Conservation (phyloP, 1,140 invertebrate species). For the Lerema accius region DNA sequence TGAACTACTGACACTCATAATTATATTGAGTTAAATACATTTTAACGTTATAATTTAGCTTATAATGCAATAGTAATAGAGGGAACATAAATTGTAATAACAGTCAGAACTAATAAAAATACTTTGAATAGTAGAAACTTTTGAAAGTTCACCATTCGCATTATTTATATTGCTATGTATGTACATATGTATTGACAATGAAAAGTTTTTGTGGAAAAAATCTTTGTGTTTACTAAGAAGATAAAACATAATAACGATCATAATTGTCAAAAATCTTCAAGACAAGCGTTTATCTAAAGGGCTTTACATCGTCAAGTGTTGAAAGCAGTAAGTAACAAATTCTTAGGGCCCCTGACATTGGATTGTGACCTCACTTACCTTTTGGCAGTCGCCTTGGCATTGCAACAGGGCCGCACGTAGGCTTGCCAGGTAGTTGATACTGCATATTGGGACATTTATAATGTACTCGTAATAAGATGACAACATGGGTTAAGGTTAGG, state of each 20-base stretch:
- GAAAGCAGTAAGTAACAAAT: conserved; percentile 46
- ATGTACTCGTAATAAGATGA: too few relatives aligned
- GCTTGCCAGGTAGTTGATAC: conserved; percentile 15
- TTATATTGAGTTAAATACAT: not conserved
- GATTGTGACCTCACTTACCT: conserved; percentile 64
- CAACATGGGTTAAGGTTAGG: too few relatives aligned
- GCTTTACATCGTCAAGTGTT: conserved; percentile 3
- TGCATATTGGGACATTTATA: conserved; percentile 18
- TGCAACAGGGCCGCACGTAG: conserved; percentile 52
- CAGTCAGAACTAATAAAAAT: too few relatives aligned
- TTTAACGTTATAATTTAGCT: too few relatives aligned
- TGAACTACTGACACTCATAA: not conserved
- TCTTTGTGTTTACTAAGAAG: not conserved
- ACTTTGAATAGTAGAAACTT: too few relatives aligned
- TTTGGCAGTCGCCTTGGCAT: conserved; percentile 78
- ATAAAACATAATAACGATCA: not conserved
- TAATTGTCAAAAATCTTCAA: conserved; percentile 8
- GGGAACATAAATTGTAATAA: too few relatives aligned
- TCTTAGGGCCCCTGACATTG: conserved; percentile 78
- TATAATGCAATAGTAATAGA: too few relatives aligned
- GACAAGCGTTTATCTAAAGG: not conserved
- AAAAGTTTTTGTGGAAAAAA: too few relatives aligned
- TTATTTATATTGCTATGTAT: too few relatives aligned
- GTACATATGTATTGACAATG: too few relatives aligned
- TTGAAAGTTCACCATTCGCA: too few relatives aligned